Base-by-base conservation (phyloP, 2,113 vertebrate species). In the Colistium nudipinnis region DNA sequence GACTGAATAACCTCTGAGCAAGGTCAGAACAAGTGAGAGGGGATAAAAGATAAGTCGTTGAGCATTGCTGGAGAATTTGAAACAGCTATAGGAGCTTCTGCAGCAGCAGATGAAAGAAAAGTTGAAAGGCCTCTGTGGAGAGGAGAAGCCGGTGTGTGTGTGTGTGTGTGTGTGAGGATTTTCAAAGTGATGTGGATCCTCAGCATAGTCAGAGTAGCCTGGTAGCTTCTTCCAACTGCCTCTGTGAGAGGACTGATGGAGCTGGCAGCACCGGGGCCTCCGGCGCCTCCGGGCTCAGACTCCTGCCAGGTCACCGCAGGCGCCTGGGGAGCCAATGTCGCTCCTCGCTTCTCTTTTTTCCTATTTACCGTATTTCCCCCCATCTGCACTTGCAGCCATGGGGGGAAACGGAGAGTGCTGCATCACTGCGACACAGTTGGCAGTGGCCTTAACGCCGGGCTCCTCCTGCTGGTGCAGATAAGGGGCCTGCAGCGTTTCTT, bases 391-490 rank as follows among this genome's bases (percentile, higher is more conserved):
- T 66, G 70, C 71, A 72, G 62, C 62, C 45, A 16, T 30, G 24
- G 52, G 36, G 41, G 56, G 45, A 43, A 17, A 53, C 4, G 30
- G 31, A 72, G 70, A 84, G 64, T 92, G 81, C 87, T 91, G 92
- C 92, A 92, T 76, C 27, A 79, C 82, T 91, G 91, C 91, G 89
- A 91, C 90, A 90, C 80, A 56, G 57, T 57, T 68, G 53, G 22
- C 36, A 1, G n/a, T 45, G 24, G 73, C 63, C 45, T 81, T 85
- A 27, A 69, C 57, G 25, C 44, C 16, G 77, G 55, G 81, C 87
- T 60, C 85, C 88, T 51, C 55, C 85, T 84, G 67, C 84, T 89
- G 90, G 86, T 74, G 22, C 0, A 49, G 45, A 51, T 25, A 0
- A 4, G 7, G 25, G 3, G 14, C 74, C 8, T 62, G 60, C 69